phyloP scores from a whole-genome alignment of 2,797 vertebrate species.

The Channallabes apus region DNA sequence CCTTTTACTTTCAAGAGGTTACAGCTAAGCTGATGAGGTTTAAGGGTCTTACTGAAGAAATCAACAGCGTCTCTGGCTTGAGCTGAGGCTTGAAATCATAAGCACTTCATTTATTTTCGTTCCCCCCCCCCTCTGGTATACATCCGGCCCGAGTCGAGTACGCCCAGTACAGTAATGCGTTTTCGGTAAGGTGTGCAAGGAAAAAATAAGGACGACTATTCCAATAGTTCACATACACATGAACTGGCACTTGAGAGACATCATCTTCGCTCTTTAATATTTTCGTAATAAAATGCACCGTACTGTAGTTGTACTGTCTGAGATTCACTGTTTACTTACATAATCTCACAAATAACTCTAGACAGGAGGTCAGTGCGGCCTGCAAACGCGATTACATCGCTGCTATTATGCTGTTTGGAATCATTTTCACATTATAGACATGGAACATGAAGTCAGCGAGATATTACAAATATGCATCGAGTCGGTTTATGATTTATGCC shows the following conservation, averaged over 20 bases:
- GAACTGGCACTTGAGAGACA: background rate
- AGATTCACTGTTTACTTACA: conserved; percentile 25
- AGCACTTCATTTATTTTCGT: background rate
- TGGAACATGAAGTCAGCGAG: conserved; percentile 6
- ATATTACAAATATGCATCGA: background rate
- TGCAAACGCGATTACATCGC: conserved; percentile 9
- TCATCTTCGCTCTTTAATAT: background rate
- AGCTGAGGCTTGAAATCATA: background rate
- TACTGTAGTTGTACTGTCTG: background rate
- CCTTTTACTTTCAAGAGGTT: background rate
- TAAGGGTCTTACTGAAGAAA: conserved; percentile 1
- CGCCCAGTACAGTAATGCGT: background rate
- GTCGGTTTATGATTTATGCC: conserved; percentile 24
- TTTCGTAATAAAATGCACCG: conserved; percentile 6
- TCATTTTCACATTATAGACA: conserved; percentile 16
- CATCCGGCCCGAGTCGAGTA: too few relatives aligned
- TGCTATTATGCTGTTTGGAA: conserved; percentile 12
- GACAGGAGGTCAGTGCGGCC: conserved; percentile 27
- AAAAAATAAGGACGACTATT: background rate
- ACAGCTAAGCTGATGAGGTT: conserved; percentile 9
- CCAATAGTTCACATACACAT: background rate
- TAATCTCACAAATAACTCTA: conserved; percentile 23
- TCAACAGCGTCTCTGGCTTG: background rate
- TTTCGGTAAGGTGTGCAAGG: background rate
- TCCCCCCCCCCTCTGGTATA: background rate